Conservation (phyloP, 2,888 invertebrate species). For the Himalopsyche kuldschensis region DNA sequence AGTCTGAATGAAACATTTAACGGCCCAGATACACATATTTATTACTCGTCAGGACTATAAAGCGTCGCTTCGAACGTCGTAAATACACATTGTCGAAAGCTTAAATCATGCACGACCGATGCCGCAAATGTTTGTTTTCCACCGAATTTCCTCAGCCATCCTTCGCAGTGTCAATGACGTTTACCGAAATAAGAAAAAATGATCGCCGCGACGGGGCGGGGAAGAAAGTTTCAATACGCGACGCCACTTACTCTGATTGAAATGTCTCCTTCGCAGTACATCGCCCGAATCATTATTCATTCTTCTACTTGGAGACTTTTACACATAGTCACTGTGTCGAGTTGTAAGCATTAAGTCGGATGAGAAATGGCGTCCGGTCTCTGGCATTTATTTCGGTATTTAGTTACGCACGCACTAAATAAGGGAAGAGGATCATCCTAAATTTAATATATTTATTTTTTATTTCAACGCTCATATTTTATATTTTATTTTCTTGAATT, state of each 20-base stretch:
- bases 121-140: background rate
- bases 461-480: no score
- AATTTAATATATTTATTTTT: background rate
- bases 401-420: background rate
- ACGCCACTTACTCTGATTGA: slow-evolving; percentile 39
- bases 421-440: background rate
- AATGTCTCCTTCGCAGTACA: slow-evolving; percentile 33
- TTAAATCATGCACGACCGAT: background rate
- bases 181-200: background rate
- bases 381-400: background rate
- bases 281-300: slow-evolving; percentile 37
- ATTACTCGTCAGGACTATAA: background rate
- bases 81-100: background rate
- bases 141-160: background rate
- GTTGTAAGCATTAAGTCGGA: background rate
- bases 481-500: no score
- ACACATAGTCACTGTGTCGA: background rate
- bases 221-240: slow-evolving; percentile 16
- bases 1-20: background rate
- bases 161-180: background rate
- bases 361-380: background rate
- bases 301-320: slow-evolving; percentile 13
- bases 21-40: background rate
- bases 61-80: background rate
- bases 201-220: background rate